Evolutionary conservation across 2,797 vertebrate genomes (phyloP), one percentile per base, ranked within the genome.

Genomic region (Alcedo quadribrachys): DNA sequence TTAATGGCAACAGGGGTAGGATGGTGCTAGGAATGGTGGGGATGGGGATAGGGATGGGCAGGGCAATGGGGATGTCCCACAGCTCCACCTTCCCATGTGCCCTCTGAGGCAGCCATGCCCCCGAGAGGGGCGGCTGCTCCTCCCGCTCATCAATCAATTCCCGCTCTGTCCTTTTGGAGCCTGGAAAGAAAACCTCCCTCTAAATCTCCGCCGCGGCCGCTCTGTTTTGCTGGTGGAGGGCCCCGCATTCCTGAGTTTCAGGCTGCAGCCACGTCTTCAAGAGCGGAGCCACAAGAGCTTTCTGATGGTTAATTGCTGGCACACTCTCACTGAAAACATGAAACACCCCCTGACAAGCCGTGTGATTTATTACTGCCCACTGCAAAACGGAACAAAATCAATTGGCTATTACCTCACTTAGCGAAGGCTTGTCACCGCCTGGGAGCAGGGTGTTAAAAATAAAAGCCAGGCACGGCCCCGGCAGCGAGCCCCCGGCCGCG

Each of bases 361-460:
- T 96, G 97, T 99, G 99, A 99, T 99, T 99, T 99, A 99, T 99
- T 98, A 98, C 98, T 97, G 96, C 98, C 98, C 98, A 98, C 98
- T 98, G 98, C 98, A 98, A 98, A 99, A 98, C 98, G 98, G 98
- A 98, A 98, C 98, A 98, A 98, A 99, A 99, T 99, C 99, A 99
- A 99, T 99, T 98, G 98, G 98, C 98, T 99, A 98, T 99, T 99
- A 99, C 98, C 98, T 98, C 98, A 99, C 98, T 99, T 99, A 99
- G 98, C 98, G 96, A 97, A 96, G 97, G 97, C 98, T 98, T 99
- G 98, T 99, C 99, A 99, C 98, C 98, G 98, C 98, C 98, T 97
- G 98, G 97, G 98, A 98, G 98, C 97, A 85, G 97, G 97, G 98
- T 98, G 98, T 98, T 98, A 98, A 98, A 98, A 99, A 99, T 98